Percentiles rank a stretch among this genome's conserved stretches.
Conservation (phyloP, 1,140 invertebrate species). For the Caligus rogercresseyi region DNA sequence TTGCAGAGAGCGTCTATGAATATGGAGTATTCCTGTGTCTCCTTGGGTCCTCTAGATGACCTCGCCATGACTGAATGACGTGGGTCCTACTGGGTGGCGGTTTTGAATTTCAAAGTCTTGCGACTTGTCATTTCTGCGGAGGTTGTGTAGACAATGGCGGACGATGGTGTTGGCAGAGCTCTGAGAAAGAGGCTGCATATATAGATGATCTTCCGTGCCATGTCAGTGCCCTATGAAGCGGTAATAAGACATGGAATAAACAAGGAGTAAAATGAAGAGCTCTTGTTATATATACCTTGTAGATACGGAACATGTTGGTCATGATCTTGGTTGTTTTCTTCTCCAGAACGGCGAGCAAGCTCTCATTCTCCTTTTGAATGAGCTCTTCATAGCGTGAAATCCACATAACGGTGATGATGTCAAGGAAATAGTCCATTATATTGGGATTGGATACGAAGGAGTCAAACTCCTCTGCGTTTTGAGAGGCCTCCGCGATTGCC, state of each 20-base stretch:
- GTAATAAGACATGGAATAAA: too few species aligned
- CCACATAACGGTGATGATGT: neutral
- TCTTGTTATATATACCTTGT: constrained; percentile 5
- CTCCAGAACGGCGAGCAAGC: neutral
- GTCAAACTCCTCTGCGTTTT: neutral
- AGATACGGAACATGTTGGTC: neutral
- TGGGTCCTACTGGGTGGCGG: too few species aligned
- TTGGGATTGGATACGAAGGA: neutral
- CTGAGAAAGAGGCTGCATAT: neutral
- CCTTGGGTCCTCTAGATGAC: neutral
- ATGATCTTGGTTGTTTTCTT: constrained; percentile 6
- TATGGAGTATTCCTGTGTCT: neutral
- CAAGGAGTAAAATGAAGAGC: too few species aligned
- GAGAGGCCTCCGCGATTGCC: too few species aligned
- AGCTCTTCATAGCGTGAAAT: neutral
- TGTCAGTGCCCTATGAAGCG: neutral
- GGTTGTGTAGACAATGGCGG: neutral
- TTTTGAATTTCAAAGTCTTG: too few species aligned
- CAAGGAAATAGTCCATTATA: neutral
- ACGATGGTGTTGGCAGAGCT: neutral
- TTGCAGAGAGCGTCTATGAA: neutral
- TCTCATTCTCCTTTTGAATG: neutral
- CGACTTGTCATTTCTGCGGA: too few species aligned
- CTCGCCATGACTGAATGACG: neutral
- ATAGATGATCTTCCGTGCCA: neutral